phyloP scores from a whole-genome alignment of 2,113 vertebrate genomes.

The Arenaria interpres region DNA sequence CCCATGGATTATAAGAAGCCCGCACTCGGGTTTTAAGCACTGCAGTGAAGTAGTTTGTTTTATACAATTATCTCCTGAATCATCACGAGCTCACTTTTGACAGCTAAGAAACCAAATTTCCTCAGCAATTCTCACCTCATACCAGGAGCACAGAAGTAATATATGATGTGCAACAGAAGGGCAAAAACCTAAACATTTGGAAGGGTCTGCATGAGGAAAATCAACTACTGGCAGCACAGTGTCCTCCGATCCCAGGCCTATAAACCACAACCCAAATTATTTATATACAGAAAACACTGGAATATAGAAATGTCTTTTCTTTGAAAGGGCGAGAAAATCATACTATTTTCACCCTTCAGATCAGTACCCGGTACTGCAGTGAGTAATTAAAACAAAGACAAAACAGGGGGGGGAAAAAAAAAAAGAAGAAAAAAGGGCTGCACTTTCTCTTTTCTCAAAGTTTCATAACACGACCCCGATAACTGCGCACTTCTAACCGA shows the following conservation, averaged over 20 bases:
- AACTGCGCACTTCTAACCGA: neutral
- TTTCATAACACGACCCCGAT: neutral
- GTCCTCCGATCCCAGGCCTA: neutral
- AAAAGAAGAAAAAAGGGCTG: neutral
- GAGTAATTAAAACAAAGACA: conserved; percentile 51
- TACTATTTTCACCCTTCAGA: conserved; percentile 4
- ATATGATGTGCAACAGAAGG: rapidly evolving
- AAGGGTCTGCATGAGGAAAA: neutral
- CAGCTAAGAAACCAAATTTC: neutral
- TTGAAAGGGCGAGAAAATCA: neutral
- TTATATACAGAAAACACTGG: neutral
- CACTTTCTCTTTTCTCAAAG: neutral
- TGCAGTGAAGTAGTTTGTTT: conserved; percentile 11
- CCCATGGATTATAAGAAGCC: neutral
- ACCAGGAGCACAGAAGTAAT: neutral
- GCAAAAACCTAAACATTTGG: neutral
- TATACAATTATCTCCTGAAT: conserved; percentile 29
- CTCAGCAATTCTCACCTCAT: neutral
- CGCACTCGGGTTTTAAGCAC: neutral
- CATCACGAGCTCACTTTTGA: neutral
- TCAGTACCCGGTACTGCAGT: neutral
- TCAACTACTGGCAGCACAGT: neutral
- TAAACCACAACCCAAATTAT: neutral
- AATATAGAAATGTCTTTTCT: neutral
- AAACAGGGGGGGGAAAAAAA: neutral